phyloP scores from a whole-genome alignment of 2,888 invertebrate species.

The Litoditis marina region DNA sequence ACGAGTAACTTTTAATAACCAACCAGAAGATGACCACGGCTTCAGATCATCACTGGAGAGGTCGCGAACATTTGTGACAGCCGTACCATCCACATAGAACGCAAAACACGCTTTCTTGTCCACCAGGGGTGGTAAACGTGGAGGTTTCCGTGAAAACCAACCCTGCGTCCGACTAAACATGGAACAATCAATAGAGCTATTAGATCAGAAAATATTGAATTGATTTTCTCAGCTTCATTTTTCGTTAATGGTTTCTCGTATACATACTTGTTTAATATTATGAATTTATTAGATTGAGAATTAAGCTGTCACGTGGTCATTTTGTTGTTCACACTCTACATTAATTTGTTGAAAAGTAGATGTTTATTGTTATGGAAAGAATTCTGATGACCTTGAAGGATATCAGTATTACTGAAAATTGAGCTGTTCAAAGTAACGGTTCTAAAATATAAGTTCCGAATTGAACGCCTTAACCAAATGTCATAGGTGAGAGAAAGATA shows the following conservation, averaged over 20 bases:
- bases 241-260: constrained; percentile 34
- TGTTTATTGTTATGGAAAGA: too few relatives aligned
- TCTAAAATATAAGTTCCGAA: too few relatives aligned
- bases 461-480: too few relatives aligned
- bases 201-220: too few relatives aligned
- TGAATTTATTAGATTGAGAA: too few relatives aligned
- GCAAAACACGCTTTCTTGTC: constrained; percentile 35
- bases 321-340: too few relatives aligned
- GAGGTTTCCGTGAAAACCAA: constrained; percentile 37
- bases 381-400: too few relatives aligned
- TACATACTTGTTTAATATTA: constrained; percentile 15
- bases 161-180: constrained; percentile 32
- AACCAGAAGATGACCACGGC: constrained; percentile 37
- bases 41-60: constrained; percentile 37
- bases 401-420: too few relatives aligned
- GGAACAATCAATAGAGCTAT: too few relatives aligned
- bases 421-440: too few relatives aligned
- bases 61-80: constrained; percentile 24
- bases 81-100: constrained; percentile 38
- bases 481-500: background rate
- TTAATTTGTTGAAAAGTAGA: too few relatives aligned
- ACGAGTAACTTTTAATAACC: constrained; percentile 5
- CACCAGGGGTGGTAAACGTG: constrained; percentile 43
- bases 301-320: too few relatives aligned
- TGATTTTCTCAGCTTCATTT: constrained; percentile 25